Base-by-base conservation (phyloP, 2,888 invertebrate genomes). In the Nymphalis c-album region DNA sequence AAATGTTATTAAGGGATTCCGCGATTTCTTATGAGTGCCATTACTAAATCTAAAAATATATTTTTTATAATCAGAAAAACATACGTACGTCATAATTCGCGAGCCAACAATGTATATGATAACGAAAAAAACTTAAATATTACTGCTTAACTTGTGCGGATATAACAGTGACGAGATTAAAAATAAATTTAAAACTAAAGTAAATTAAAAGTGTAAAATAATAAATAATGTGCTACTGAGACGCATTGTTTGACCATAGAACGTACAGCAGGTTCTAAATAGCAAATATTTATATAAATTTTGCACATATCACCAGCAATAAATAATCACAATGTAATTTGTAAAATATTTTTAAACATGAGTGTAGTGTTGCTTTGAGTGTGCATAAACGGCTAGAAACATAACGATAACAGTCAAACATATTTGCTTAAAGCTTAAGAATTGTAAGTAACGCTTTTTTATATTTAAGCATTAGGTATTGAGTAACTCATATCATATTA, bases 251-350 rank as follows among this genome's bases (percentile, higher is more conserved):
- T 85, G 78, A 78, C 74, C 75, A 73, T 78, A 78, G 78, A 81
- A 78, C 80, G 86, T 85, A 85, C 81, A 81, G 81, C 90, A 91
- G 91, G 90, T 91, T 86, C 82, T 88, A 83, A 87, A 83, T 75
- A 85, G 77, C 85, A 85, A 85, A 83, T 81, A 83, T 86, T 83
- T 82, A 85, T 80, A 80, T 84, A 84, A 87, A 75, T 83, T 83
- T 86, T 82, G 89, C 91, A 91, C 91, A 80, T 81, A 81, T 84
- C 90, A 89, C 88, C 79, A 88, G 85, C 84, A 83, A 86, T 84
- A 84, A 83, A 79, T 80, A 81, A 80, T 83, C 88, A 88, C 91
- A 92, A 91, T 90, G 90, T 90, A 91, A 92, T 88, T 86, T 86
- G 80, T 83, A 84, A 75, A 82, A 83, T 81, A 81, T 82, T 80